Base-by-base conservation (phyloP, 2,797 vertebrate species). In the Lophotriccus pileatus region DNA sequence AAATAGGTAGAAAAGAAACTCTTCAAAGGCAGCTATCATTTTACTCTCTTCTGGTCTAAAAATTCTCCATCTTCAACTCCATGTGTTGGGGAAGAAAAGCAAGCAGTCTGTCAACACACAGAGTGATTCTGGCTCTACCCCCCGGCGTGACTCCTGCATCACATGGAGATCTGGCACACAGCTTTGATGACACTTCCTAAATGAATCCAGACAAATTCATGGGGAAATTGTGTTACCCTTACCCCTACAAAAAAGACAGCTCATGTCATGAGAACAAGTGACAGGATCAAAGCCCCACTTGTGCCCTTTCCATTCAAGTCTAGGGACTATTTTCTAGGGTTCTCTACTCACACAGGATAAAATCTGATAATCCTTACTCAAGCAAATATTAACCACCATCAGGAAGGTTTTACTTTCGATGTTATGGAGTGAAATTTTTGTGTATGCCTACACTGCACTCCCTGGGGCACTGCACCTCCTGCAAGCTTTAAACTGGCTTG, bases 111-210 rank as follows among this genome's bases (percentile, higher is more conserved):
- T 94, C 77, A 94, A 28, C 83, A 56, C 56, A 49, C 2, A 0
- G 58, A 64, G 36, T 43, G 66, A 67, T 87, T 69, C 22, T 67
- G 50, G 86, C 86, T 85, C 44, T 72, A 39, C 53, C 37, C 75
- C 72, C 50, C 46, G n/a, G 69, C 0, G 36, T 58, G 73, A 86
- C 46, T 94, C 73, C 63, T 88, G 77, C 77, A 52, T 50, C 58
- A 52, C 62, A 79, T 0, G 87, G 55, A 84, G 85, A 84, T 93
- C 88, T 90, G 66, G 87, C 85, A 84, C 55, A 84, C 87, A 89
- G 80, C 74, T 95, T 88, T 59, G 58, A 90, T 81, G 58, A 73
- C 44, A 21, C 39, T 84, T 94, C 46, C 55, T 91, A 84, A 93
- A 79, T n/a, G 39, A 91, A 91, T 93, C 80, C 70, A 92, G 85